phyloP scores from a whole-genome alignment of 2,113 vertebrate species.

The Donacobius atricapilla region DNA sequence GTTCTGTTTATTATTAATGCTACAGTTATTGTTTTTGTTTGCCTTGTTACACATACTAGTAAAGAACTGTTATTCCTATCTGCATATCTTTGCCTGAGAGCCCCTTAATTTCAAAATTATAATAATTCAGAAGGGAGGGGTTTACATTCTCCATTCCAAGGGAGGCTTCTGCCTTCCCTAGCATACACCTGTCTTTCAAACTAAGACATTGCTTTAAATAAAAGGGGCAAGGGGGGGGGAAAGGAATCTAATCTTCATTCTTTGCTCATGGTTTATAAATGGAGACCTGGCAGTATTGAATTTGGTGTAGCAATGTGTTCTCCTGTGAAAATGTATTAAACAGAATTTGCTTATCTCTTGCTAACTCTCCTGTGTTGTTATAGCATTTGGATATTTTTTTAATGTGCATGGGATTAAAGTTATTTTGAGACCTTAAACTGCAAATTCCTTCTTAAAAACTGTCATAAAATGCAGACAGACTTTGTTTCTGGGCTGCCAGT shows the following conservation, averaged over 20 bases:
- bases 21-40: too few species aligned
- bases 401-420: background rate
- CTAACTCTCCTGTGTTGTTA: background rate
- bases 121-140: too few species aligned
- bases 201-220: background rate
- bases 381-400: background rate
- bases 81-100: too few species aligned
- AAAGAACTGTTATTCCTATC: too few species aligned
- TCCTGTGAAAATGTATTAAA: background rate
- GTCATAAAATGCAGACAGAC: background rate
- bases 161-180: too few species aligned
- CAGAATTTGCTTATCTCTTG: background rate
- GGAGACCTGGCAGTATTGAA: background rate
- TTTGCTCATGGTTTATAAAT: background rate
- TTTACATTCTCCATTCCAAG: too few species aligned
- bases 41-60: too few species aligned
- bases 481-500: background rate
- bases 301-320: background rate
- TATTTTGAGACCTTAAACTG: slow-evolving; percentile 33
- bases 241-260: background rate
- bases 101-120: too few species aligned
- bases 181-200: too few species aligned
- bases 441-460: slow-evolving; percentile 12
- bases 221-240: background rate
- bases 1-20: too few species aligned